Base-by-base conservation (phyloP, 2,888 invertebrate genomes). In the Cheilosia pagana region DNA sequence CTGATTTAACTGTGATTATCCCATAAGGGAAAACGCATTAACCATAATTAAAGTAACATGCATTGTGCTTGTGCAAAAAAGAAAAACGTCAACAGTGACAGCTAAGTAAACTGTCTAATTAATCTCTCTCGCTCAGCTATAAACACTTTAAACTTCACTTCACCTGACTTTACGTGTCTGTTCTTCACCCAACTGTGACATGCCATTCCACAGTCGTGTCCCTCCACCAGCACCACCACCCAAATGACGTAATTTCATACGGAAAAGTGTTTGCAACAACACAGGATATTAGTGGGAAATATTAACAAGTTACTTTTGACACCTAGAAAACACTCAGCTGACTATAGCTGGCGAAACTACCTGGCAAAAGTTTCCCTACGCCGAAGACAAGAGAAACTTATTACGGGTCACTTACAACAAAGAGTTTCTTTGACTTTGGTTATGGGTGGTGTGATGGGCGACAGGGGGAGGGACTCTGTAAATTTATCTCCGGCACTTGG, bases 281-380 rank as follows among this genome's bases (percentile, higher is more conserved):
- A 67, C 48, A 50, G 55, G 75, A 72, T 82, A 78, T 82, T 78
- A 82, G 65, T 78, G 82, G 82, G 62, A 82, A 78, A 82, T 82
- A 82, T 82, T 82, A 82, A 82, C 77, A 78, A 72, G 55, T 57
- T 82, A 77, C 77, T 82, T 82, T 71, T 78, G 67, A 67, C 72
- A 72, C 62, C 31, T 28, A 28, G 28, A 62, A 77, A 71, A 72
- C 67, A 67, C 71, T 67, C 39, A 71, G 19, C 39, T 39, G 39
- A 39, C 35, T 55, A 31, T n/a, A 14, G 43, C 23, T 60, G 28
- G 43, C 35, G 62, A 68, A 50, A 21, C 45, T 67, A 39, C 28
- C 68, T 75, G 68, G 41, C 35, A 59, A 72, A 72, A 78, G 62
- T 78, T 78, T 77, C 48, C 50, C 41, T 31, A 19, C 14, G 21